Base-by-base conservation (phyloP, 1,140 invertebrate genomes). In the Ridgeia piscesae region DNA sequence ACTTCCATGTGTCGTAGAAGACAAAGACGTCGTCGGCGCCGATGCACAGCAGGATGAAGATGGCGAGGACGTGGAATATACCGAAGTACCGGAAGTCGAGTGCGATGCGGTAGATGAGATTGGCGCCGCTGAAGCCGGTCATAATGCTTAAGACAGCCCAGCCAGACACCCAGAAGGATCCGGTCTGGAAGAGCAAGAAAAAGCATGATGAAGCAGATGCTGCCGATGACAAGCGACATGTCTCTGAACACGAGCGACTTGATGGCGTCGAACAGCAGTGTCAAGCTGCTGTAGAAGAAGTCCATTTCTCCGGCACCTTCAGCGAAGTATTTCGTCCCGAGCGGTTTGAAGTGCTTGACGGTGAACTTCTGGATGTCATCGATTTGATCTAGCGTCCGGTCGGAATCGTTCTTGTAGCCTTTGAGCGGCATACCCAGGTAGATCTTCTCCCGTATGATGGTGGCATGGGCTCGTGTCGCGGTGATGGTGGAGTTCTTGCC, bases 101-200 rank as follows among this genome's bases (percentile, higher is more conserved):
- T 33, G 92, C 88, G 27, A 92, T 88, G 27, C 93, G 42, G 89
- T 94, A 93, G 34, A 94, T n/a, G 35, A 94, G 89, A 91, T 94
- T 94, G 9, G 93, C 92, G 14, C 92, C 42, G 34, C 88, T 91
- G 91, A 94, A 94, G 0, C 91, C 33, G 17, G 93, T 93, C n/a
- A 93, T 34, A n/a, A 94, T 93, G 88, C 93, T 93, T 31, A 94
- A 35, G 33, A 92, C 48, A 8, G 91, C 91, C 34, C 48, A 94
- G 27, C 48, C 27, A 0, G 92, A 92, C 4, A 95, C 91, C 93
- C 93, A 94, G 8, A 94, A 88, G 1, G 94, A 95, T 31, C 92
- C 77, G 11, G 94, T 94, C 88, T 94, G 94, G 35, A 94, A 50
- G 9, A 94, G 42, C 58, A 95, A 94, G 92, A 95, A n/a, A 94